Percentiles rank a stretch among this genome's conserved stretches.
phyloP scores from a whole-genome alignment of 2,797 vertebrate species.

The Chelmon rostratus region DNA sequence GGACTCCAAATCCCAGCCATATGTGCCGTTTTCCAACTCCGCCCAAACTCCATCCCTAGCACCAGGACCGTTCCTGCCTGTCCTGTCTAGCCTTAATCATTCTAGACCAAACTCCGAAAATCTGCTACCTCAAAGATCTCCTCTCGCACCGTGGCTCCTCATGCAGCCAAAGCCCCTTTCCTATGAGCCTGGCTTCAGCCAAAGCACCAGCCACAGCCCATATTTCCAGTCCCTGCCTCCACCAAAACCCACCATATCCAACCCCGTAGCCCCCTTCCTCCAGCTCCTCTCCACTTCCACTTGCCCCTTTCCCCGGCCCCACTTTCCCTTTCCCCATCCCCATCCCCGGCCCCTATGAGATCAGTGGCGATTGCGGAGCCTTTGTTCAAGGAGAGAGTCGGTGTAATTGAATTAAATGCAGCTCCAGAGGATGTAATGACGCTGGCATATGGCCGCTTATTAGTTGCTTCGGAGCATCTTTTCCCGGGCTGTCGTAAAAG shows the following conservation, averaged over 20 bases:
- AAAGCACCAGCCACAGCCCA: constrained; percentile 31
- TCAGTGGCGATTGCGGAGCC: constrained; percentile 69
- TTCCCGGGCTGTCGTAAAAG: constrained; percentile 36
- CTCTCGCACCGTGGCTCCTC: background rate
- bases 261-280: constrained; percentile 27
- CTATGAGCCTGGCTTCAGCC: constrained; percentile 5
- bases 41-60: constrained; percentile 6
- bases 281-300: constrained; percentile 17
- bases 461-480: constrained; percentile 56
- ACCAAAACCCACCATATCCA: background rate
- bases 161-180: constrained; percentile 9
- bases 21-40: constrained; percentile 16
- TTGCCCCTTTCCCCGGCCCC: constrained; percentile 20
- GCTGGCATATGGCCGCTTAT: constrained; percentile 69
- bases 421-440: constrained; percentile 73
- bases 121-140: constrained; percentile 4
- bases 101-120: constrained; percentile 1
- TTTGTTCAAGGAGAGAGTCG: constrained; percentile 77
- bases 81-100: background rate
- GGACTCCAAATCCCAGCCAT: constrained; percentile 20
- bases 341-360: constrained; percentile 56
- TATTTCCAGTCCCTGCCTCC: constrained; percentile 16
- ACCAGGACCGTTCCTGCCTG: background rate
- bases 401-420: constrained; percentile 81
- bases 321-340: constrained; percentile 18